Evolutionary conservation across 1,140 invertebrate genomes (phyloP).

Genomic region (Marisa cornuarietis): DNA sequence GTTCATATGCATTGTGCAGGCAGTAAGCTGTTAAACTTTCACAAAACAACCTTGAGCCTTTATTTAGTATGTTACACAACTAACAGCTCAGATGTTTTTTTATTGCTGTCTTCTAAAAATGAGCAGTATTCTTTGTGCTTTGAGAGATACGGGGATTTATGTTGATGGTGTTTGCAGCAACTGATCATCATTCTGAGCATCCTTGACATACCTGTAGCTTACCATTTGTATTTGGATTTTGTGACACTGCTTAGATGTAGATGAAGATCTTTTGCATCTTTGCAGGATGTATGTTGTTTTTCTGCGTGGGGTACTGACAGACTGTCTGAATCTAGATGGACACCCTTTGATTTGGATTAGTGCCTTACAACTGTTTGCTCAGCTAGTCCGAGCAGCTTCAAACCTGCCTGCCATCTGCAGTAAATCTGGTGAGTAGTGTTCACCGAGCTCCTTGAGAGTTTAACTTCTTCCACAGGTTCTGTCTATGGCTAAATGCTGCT

Average conservation of each 20-base stretch:
- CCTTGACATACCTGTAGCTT: neutral
- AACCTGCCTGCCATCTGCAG: conserved; percentile 10
- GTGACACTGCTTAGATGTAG: neutral
- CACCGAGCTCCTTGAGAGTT: neutral
- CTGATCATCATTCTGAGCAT: too few species aligned
- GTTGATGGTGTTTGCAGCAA: neutral
- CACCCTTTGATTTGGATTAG: conserved; percentile 3
- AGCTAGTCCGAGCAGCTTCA: neutral
- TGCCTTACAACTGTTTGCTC: conserved; percentile 10
- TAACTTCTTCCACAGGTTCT: too few species aligned
- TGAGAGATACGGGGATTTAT: neutral
- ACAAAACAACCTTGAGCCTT: too few species aligned
- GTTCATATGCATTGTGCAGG: too few species aligned
- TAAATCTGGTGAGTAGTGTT: conserved; percentile 5
- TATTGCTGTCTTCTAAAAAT: neutral
- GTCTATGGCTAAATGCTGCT: too few species aligned
- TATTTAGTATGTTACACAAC: too few species aligned
- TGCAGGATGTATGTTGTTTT: conserved; percentile 6
- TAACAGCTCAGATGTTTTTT: neutral
- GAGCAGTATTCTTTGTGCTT: neutral
- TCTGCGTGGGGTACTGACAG: conserved; percentile 15
- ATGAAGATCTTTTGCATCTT: neutral
- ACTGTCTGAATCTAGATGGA: conserved; percentile 6
- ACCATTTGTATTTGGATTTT: neutral
- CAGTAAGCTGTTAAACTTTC: too few species aligned